Evolutionary conservation across 2,888 invertebrate genomes (phyloP).

Genomic region (Himalopsyche japonica): DNA sequence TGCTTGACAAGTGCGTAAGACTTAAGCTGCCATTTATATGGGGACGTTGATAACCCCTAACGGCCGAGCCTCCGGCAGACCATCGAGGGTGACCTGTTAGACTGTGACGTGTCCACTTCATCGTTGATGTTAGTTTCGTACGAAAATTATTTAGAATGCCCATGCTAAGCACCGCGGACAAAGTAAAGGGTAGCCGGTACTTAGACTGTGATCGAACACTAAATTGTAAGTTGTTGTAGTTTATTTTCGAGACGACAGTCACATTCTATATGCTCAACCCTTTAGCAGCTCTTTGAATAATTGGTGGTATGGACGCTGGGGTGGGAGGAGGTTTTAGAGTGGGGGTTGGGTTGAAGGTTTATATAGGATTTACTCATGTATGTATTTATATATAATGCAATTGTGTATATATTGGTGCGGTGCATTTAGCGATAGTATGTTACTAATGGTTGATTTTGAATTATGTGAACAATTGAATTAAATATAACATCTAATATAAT

Average conservation of each 20-base stretch:
- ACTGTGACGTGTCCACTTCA: conserved; percentile 34
- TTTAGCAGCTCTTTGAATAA: conserved; percentile 57
- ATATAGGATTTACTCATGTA: conserved; percentile 15
- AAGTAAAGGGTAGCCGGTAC: conserved; percentile 13
- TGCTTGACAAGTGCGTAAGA: not conserved
- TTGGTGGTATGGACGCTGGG: conserved; percentile 57
- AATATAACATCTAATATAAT: no score
- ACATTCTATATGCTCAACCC: conserved; percentile 37
- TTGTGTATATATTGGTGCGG: not conserved
- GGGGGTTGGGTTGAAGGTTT: conserved; percentile 24
- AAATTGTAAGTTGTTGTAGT: not conserved
- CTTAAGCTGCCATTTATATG: conserved; percentile 8
- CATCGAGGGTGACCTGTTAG: conserved; percentile 20
- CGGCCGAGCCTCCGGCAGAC: conserved; percentile 34
- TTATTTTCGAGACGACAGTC: not conserved
- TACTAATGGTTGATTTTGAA: no score
- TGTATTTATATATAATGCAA: conserved; percentile 26
- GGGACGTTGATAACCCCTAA: conserved; percentile 31
- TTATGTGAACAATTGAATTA: no score
- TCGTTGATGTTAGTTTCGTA: not conserved
- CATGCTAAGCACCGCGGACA: conserved; percentile 19
- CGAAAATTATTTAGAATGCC: conserved; percentile 15
- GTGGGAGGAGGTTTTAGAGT: conserved; percentile 11
- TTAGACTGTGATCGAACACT: conserved; percentile 23
- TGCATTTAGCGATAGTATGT: not conserved